Conservation (phyloP, 2,888 invertebrate genomes). For the Eudasyphora cyanicolor region DNA sequence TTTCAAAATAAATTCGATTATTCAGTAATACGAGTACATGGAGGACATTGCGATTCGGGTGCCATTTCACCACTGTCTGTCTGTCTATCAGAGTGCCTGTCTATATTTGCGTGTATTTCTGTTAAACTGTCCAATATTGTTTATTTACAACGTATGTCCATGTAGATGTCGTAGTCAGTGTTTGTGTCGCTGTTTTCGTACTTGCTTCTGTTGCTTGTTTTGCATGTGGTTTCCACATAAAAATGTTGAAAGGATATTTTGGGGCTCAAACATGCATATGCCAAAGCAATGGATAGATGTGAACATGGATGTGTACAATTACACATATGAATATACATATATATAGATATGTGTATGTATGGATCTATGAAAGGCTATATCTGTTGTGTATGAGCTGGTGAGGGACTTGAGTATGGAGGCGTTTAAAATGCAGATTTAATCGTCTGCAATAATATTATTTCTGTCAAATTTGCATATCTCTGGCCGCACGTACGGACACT, state of each 20-base stretch:
- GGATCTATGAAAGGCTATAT: neutral
- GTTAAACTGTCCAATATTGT: conserved; percentile 50
- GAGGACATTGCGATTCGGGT: too few relatives aligned
- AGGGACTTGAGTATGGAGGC: conserved; percentile 41
- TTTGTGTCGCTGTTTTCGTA: neutral
- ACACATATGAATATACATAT: neutral
- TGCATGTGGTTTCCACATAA: conserved; percentile 49
- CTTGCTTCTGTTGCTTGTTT: conserved; percentile 47
- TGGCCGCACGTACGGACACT: conserved; percentile 65
- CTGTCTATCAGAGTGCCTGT: neutral
- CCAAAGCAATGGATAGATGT: neutral
- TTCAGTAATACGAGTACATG: too few relatives aligned
- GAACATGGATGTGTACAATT: neutral
- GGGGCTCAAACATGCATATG: neutral
- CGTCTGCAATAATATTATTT: conserved; percentile 68
- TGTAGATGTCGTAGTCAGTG: neutral
- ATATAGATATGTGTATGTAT: conserved; percentile 5
- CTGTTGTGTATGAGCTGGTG: conserved; percentile 15
- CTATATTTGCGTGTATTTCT: conserved; percentile 18
- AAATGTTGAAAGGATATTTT: conserved; percentile 26
- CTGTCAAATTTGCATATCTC: conserved; percentile 67
- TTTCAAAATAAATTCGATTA: too few relatives aligned
- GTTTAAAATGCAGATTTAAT: conserved; percentile 65
- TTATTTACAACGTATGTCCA: conserved; percentile 45
- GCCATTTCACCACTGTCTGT: too few relatives aligned